Evolutionary conservation across 2,888 invertebrate species (phyloP).

Genomic region (Leptopterna dolabrata): DNA sequence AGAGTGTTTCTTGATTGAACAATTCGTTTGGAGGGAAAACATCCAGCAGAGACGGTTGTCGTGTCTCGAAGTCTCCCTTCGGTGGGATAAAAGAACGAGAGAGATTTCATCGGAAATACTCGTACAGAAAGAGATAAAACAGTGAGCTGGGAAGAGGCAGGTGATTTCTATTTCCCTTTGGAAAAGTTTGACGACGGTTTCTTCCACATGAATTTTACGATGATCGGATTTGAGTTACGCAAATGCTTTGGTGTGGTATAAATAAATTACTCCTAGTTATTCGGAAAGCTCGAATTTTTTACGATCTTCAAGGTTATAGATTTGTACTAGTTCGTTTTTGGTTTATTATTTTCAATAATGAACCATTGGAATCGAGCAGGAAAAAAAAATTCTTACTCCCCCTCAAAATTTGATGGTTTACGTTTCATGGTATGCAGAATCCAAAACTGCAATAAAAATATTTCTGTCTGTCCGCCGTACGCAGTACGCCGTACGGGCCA

Average conservation of each 20-base stretch:
- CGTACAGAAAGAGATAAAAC: constrained; percentile 1
- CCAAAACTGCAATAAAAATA: too few relatives aligned
- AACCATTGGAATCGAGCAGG: too few relatives aligned
- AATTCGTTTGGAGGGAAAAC: not conserved
- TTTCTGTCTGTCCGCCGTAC: too few relatives aligned
- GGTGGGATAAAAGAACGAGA: not conserved
- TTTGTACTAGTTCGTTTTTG: too few relatives aligned
- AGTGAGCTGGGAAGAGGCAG: not conserved
- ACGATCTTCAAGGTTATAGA: not conserved
- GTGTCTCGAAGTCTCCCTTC: not conserved
- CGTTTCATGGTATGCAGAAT: too few relatives aligned
- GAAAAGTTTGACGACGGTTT: not conserved
- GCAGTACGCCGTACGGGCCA: too few relatives aligned
- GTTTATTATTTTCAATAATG: too few relatives aligned
- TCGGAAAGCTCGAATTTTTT: not conserved
- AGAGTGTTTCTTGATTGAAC: not conserved
- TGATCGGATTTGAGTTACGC: not conserved
- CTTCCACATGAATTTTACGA: not conserved
- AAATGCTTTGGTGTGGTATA: not conserved
- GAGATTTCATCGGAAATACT: not conserved
- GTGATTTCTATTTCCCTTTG: not conserved
- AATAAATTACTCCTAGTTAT: too few relatives aligned
- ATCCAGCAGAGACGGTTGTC: not conserved
- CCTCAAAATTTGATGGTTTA: too few relatives aligned
- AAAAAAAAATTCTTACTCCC: too few relatives aligned